Percentiles rank a stretch among this genome's conserved stretches.
Evolutionary conservation across 2,888 invertebrate species (phyloP).

Genomic region (Lasioglossum marginatum): DNA sequence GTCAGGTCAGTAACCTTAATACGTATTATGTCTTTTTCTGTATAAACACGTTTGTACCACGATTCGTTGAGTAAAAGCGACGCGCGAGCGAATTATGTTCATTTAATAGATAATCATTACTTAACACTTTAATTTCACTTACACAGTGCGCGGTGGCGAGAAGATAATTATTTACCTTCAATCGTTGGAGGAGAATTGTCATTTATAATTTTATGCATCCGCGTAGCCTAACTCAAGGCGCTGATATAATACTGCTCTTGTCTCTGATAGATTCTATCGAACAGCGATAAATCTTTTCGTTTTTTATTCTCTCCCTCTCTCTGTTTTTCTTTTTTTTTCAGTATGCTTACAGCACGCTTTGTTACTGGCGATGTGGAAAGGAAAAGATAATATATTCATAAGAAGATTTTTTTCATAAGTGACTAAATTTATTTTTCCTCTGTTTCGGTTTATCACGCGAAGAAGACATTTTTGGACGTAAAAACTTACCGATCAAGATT

Average conservation of each 20-base stretch:
- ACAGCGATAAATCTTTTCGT: background rate
- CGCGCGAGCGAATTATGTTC: slow-evolving; percentile 41
- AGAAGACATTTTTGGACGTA: background rate
- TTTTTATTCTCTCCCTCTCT: background rate
- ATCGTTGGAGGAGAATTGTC: background rate
- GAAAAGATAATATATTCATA: slow-evolving; percentile 56
- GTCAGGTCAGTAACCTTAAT: slow-evolving; percentile 54
- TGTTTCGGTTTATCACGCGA: slow-evolving; percentile 1
- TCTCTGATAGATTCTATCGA: slow-evolving; percentile 20
- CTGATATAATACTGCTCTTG: slow-evolving; percentile 32
- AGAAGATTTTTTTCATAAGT: slow-evolving; percentile 40
- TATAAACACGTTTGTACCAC: slow-evolving; percentile 62
- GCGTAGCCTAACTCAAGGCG: slow-evolving; percentile 11
- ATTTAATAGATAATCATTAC: slow-evolving; percentile 44
- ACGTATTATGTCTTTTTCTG: slow-evolving; percentile 48
- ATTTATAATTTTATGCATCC: slow-evolving; percentile 18
- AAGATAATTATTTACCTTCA: background rate
- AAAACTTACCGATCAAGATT: slow-evolving; percentile 20
- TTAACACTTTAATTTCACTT: slow-evolving; percentile 44
- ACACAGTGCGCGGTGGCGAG: background rate
- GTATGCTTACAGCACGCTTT: slow-evolving; percentile 44
- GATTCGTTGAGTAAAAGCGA: slow-evolving; percentile 31
- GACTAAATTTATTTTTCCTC: slow-evolving; percentile 55
- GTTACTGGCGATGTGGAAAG: slow-evolving; percentile 46
- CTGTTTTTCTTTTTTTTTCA: slow-evolving; percentile 4